phyloP scores from a whole-genome alignment of 2,113 vertebrate species.

The Montifringilla adamsi region DNA sequence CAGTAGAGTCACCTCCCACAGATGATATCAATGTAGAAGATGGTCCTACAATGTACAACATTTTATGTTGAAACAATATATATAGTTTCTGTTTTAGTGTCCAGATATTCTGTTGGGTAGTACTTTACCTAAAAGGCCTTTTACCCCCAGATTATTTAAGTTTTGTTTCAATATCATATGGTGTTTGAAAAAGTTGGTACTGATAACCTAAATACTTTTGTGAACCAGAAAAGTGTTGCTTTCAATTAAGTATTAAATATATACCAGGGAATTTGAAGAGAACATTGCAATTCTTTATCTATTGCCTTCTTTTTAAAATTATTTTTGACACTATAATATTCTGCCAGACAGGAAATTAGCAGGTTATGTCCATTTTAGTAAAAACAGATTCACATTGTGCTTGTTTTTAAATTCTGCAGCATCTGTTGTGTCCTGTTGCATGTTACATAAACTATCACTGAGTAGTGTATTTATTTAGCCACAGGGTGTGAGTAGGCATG shows the following conservation, averaged over 20 bases:
- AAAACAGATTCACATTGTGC: not conserved
- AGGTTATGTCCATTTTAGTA: not conserved
- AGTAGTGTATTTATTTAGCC: not conserved
- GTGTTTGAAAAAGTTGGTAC: not conserved
- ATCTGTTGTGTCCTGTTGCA: constrained; percentile 8
- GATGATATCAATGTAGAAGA: not conserved
- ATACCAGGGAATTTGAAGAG: not conserved
- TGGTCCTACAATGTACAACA: not conserved
- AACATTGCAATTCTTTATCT: not conserved
- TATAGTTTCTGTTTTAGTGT: not conserved
- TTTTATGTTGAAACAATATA: constrained; percentile 8
- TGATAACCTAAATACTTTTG: not conserved
- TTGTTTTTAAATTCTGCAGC: not conserved
- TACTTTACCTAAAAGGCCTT: not conserved
- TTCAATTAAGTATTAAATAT: not conserved
- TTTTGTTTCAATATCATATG: not conserved
- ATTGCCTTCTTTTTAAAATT: not conserved
- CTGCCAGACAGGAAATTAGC: not conserved
- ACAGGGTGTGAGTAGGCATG: not conserved
- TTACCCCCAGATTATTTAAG: not conserved
- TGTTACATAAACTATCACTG: not conserved
- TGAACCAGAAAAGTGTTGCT: not conserved
- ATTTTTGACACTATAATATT: not conserved
- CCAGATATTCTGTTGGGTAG: not conserved
- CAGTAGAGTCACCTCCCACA: not conserved